phyloP scores from a whole-genome alignment of 2,888 invertebrate genomes.

The Andrena flavipes region DNA sequence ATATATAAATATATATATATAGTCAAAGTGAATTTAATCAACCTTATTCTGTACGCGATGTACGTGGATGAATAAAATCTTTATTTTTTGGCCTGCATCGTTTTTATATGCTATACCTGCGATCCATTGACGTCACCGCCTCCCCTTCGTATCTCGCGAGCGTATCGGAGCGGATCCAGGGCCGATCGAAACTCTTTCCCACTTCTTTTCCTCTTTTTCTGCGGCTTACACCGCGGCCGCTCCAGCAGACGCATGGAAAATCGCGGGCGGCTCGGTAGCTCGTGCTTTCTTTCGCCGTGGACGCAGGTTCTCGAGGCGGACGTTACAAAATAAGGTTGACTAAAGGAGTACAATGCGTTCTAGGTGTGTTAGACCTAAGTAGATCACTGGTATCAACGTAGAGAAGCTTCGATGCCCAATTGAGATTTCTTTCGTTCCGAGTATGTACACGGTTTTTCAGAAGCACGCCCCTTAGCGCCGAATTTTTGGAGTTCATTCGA shows the following conservation, averaged over 20 bases:
- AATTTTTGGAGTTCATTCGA: not conserved
- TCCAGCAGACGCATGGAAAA: not conserved
- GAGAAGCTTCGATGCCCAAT: constrained; percentile 23
- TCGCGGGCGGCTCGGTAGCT: too few relatives aligned
- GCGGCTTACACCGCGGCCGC: not conserved
- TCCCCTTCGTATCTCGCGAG: not conserved
- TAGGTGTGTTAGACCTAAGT: constrained; percentile 47
- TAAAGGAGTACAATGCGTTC: constrained; percentile 23
- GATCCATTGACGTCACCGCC: constrained; percentile 21
- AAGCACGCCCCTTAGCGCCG: constrained; percentile 30
- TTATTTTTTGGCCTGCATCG: constrained; percentile 82
- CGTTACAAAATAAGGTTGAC: constrained; percentile 56
- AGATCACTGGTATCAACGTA: constrained; percentile 31
- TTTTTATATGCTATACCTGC: constrained; percentile 77
- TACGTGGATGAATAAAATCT: constrained; percentile 81
- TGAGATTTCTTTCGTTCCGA: constrained; percentile 31
- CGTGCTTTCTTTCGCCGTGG: not conserved
- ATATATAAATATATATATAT: constrained; percentile 43
- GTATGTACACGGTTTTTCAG: constrained; percentile 40
- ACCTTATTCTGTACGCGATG: constrained; percentile 81
- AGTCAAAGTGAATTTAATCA: constrained; percentile 78
- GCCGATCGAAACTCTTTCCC: not conserved
- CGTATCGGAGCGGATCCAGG: constrained; percentile 10
- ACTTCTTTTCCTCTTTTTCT: not conserved
- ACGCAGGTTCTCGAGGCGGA: not conserved